phyloP scores from a whole-genome alignment of 23 tunicate genomes.

The Diplosoma virens region DNA sequence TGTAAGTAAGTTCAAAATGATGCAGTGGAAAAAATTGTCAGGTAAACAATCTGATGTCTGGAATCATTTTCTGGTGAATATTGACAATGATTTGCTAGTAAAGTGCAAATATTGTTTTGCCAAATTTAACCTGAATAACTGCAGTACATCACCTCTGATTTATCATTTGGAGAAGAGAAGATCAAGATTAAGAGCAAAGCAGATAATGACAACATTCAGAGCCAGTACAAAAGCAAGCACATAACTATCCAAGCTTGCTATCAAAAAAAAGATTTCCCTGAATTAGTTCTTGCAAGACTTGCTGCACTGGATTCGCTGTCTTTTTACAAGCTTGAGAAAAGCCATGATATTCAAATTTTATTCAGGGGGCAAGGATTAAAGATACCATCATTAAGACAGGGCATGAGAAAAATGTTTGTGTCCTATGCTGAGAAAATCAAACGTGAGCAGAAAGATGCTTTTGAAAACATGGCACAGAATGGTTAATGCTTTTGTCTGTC shows the following conservation, averaged over 20 bases:
- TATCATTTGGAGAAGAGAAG: conserved; percentile 11
- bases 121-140: conserved; percentile 6
- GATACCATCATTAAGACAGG: conserved; percentile 9
- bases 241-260: not conserved
- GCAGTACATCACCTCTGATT: conserved; percentile 4
- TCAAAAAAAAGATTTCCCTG: not conserved
- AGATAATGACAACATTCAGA: not conserved
- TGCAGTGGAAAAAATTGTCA: conserved; percentile 1
- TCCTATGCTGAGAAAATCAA: too few species aligned
- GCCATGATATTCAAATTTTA: not conserved
- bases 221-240: not conserved
- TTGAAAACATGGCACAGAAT: too few species aligned
- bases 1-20: not conserved
- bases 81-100: not conserved
- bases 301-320: not conserved
- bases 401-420: too few species aligned
- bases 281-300: not conserved
- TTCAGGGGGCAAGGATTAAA: conserved; percentile 2
- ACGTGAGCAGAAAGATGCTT: too few species aligned
- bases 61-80: conserved; percentile 12
- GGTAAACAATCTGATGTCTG: not conserved
- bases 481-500: too few species aligned
- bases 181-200: not conserved
- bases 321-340: conserved; percentile 9
- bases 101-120: conserved; percentile 11